Conservation (phyloP, 2,113 vertebrate species). For the Myrmecophaga tridactyla region DNA sequence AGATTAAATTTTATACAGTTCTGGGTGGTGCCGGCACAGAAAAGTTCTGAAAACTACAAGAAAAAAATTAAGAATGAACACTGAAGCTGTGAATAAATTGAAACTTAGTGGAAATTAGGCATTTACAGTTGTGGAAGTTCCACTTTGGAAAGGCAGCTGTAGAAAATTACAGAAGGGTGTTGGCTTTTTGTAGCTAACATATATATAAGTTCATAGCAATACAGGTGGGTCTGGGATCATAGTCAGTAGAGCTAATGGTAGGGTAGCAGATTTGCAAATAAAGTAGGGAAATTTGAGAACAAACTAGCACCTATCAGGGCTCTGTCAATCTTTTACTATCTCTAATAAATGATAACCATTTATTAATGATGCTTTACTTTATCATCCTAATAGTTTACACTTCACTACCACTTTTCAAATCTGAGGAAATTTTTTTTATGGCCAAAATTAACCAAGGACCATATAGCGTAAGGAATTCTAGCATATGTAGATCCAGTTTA, state of each 20-base stretch:
- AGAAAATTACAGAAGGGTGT: neutral
- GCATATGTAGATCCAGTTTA: neutral
- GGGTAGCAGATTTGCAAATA: neutral
- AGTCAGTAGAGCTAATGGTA: neutral
- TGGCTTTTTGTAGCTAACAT: neutral
- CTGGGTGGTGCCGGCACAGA: neutral
- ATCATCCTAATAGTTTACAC: no score
- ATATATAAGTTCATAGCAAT: neutral
- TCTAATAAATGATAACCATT: neutral
- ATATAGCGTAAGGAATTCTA: neutral
- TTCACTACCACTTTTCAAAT: neutral
- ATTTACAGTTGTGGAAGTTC: neutral
- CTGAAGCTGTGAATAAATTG: neutral
- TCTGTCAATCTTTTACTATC: neutral
- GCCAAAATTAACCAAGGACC: neutral
- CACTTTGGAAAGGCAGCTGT: neutral
- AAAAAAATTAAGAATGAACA: neutral
- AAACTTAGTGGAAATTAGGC: neutral
- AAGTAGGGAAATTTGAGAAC: neutral
- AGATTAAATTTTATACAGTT: neutral
- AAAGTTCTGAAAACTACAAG: neutral
- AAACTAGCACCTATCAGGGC: neutral
- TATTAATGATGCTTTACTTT: no score
- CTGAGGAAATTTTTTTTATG: neutral
- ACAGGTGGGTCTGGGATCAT: neutral